Evolutionary conservation across 2,888 invertebrate genomes (phyloP), one percentile per base, ranked within the genome.

Genomic region (Sisyra terminalis): DNA sequence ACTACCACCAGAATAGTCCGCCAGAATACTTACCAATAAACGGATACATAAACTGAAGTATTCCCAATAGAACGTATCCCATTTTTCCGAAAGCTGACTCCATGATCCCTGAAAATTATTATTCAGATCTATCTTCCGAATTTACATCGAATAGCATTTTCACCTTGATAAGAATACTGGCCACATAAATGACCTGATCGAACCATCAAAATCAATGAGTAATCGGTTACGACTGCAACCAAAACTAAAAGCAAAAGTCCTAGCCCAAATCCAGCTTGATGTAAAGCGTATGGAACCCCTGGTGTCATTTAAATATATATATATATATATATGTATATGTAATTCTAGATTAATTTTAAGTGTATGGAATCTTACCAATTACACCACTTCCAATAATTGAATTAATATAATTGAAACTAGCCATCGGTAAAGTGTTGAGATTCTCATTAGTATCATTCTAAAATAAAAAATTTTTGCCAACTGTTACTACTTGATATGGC

Each of bases 321-420:
- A 35, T 35, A 35, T 36, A 36, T 36, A 36, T 36, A 36, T 36
- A 36, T 36, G 14, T 36, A 36, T 6, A 36, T 36, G 9, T 11
- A 36, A 13, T 10, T 2, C 11, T 9, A 32, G 16, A 44, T 9
- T n/a, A 44, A 44, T 37, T n/a, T 42, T 11, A 24, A 13, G 11
- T 40, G 3, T 9, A 17, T 15, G 29, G 17, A 32, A 41, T 49
- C 62, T 62, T 60, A 78, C 86, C 86, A 54, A 87, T 86, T 43
- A 87, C 81, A 47, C 87, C 86, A 54, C 85, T 85, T 45, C 87
- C 87, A 48, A 87, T 79, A 57, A 87, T 87, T 40, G 85, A 85
- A 64, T 87, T 87, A 56, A 87, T 84, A 61, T 84, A 86, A 67
- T 87, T 87, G 62, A 86, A 86, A 60, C 82, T 80, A 48, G 85